phyloP scores from a whole-genome alignment of 2,888 invertebrate species.

The Dorcus parallelipipedus region DNA sequence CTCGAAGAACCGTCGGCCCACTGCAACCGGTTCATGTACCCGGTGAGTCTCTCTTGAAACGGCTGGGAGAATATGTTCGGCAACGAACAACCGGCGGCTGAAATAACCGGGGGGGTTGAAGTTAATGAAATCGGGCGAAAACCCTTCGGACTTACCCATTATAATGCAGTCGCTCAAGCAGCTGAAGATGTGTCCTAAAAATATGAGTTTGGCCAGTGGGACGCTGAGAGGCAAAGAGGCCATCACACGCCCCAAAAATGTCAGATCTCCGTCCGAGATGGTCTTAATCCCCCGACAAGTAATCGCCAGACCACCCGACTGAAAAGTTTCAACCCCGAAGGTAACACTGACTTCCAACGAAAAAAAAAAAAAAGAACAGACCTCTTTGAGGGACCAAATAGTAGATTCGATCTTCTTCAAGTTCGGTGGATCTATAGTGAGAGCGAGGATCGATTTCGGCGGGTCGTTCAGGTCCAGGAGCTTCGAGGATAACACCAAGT shows the following conservation, averaged over 20 bases:
- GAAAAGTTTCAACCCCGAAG: conserved; percentile 16
- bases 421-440: conserved; percentile 86
- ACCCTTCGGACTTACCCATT: conserved; percentile 57
- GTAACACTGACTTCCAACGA: background rate
- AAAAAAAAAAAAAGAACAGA: conserved; percentile 30
- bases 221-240: conserved; percentile 80
- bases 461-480: conserved; percentile 76
- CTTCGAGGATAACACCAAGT: conserved; percentile 77
- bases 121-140: conserved; percentile 1
- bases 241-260: conserved; percentile 81
- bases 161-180: conserved; percentile 80
- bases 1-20: conserved; percentile 84
- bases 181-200: conserved; percentile 83
- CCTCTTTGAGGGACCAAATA: conserved; percentile 81
- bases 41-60: conserved; percentile 64
- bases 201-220: conserved; percentile 75
- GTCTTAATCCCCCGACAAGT: conserved; percentile 47
- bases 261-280: conserved; percentile 75
- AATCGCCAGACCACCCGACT: conserved; percentile 77
- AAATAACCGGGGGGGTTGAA: conserved; percentile 27
- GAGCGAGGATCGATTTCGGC: conserved; percentile 71
- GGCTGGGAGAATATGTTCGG: conserved; percentile 77
- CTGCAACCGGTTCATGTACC: conserved; percentile 70
- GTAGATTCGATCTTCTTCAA: conserved; percentile 77
- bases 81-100: conserved; percentile 78